Percentiles rank a stretch among this genome's conserved stretches.
These are phyloP conservation scores for Dryococelus australis DNA, from an alignment of 2,888 invertebrate genomes.

Conservation along the genomic window DNA sequence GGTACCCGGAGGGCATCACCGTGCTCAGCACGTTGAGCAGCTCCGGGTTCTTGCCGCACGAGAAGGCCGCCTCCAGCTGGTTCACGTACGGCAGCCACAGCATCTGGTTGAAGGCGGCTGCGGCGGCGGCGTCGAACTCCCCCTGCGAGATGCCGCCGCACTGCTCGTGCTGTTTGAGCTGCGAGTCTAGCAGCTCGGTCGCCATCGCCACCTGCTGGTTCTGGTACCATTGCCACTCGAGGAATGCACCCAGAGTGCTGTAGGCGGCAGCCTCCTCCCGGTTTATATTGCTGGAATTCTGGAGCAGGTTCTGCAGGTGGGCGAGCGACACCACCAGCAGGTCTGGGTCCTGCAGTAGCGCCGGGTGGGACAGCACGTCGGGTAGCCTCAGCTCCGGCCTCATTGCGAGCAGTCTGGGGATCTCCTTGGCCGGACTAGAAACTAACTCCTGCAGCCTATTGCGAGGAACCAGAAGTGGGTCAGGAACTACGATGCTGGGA, in stretches of 20 bases:
- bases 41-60: conserved; percentile 59
- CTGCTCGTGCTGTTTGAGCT: conserved; percentile 50
- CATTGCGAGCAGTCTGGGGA: conserved; percentile 74
- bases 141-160: conserved; percentile 51
- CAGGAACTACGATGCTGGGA: conserved; percentile 76
- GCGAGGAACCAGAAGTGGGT: conserved; percentile 82
- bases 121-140: conserved; percentile 74
- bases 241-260: conserved; percentile 42
- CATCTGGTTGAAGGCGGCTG: conserved; percentile 76
- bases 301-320: conserved; percentile 64
- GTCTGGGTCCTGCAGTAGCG: conserved; percentile 78
- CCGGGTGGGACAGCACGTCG: conserved; percentile 75
- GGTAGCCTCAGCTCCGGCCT: conserved; percentile 77
- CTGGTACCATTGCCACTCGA: conserved; percentile 42
- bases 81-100: conserved; percentile 75
- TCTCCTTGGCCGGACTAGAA: conserved; percentile 76
- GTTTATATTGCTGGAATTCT: conserved; percentile 37
- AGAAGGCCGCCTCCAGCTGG: conserved; percentile 65
- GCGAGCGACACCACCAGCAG: conserved; percentile 78
- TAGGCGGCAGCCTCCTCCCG: conserved; percentile 48
- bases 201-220: conserved; percentile 48
- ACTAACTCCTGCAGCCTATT: conserved; percentile 75
- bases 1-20: conserved; percentile 47
- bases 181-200: conserved; percentile 30
- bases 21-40: conserved; percentile 58